Conservation (phyloP, 1,140 invertebrate species). For the Brachionus asplanchnoidis region DNA sequence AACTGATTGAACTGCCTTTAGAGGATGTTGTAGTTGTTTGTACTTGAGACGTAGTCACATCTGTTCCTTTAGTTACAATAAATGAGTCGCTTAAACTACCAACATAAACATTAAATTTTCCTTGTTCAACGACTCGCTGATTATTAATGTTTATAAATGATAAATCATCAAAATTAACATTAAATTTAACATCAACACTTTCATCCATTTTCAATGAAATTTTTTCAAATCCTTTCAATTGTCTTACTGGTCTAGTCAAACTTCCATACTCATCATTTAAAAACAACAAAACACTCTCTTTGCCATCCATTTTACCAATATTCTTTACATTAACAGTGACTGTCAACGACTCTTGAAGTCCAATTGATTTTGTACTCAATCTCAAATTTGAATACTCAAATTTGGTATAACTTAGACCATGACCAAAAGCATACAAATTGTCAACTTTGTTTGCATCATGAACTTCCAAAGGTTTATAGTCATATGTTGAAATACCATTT, state of each 20-base stretch:
- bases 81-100: not conserved
- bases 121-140: not conserved
- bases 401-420: not conserved
- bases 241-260: not conserved
- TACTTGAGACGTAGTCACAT: not conserved
- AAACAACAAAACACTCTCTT: not conserved
- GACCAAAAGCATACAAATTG: not conserved
- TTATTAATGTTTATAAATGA: constrained; percentile 1
- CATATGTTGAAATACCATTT: not conserved
- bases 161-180: not conserved
- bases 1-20: not conserved
- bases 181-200: not conserved
- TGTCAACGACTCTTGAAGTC: not conserved
- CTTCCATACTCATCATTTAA: not conserved
- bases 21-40: not conserved
- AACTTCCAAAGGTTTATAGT: not conserved
- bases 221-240: constrained; percentile 8
- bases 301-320: not conserved
- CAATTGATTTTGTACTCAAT: not conserved
- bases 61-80: not conserved
- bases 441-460: not conserved
- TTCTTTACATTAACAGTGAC: not conserved
- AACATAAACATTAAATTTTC: not conserved
- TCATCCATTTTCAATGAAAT: not conserved
- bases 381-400: not conserved